These are phyloP conservation scores for Stegostoma tigrinum DNA, from an alignment of 2,113 vertebrate genomes.

Conservation along the genomic window DNA sequence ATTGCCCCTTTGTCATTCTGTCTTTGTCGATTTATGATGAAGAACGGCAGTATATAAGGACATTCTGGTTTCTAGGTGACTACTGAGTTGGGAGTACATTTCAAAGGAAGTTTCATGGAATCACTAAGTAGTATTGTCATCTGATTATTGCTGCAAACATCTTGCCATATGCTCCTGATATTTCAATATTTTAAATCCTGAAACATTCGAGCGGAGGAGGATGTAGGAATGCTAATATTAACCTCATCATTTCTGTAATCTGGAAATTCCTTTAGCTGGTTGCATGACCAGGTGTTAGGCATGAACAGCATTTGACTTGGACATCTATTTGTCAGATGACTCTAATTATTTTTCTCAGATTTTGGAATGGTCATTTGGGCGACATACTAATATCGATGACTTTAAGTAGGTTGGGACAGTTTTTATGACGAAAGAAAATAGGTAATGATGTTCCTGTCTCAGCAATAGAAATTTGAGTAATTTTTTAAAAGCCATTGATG, in stretches of 20 bases:
- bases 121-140: not conserved
- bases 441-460: not conserved
- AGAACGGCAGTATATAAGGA: not conserved
- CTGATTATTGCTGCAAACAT: not conserved
- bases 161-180: not conserved
- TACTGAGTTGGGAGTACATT: not conserved
- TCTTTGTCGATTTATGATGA: not conserved
- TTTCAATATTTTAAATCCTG: not conserved
- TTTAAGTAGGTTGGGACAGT: not conserved
- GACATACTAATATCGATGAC: not conserved
- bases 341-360: not conserved
- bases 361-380: not conserved
- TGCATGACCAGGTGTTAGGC: not conserved
- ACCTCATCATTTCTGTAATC: not conserved
- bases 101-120: not conserved
- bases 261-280: too few species aligned
- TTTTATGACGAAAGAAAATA: not conserved
- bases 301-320: not conserved
- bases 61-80: not conserved
- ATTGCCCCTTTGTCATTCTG: not conserved
- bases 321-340: not conserved
- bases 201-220: not conserved
- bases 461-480: not conserved
- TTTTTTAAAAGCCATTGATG: not conserved
- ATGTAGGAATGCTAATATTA: not conserved